Base-by-base conservation (phyloP, 2,113 vertebrate species). In the Cricetomys ansorgei region DNA sequence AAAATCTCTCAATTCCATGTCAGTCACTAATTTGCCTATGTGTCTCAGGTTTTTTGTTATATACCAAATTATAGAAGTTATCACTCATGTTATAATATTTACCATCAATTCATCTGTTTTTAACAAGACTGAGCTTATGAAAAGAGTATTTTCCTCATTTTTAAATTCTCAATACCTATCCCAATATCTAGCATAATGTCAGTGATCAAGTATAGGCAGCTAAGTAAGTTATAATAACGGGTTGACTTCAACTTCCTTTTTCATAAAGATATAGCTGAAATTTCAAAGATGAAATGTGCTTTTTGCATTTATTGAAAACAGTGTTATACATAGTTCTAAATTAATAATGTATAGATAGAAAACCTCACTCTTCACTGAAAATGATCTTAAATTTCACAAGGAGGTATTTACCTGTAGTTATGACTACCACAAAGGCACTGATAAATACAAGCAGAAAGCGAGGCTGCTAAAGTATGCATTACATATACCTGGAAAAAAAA, bases 381-480 rank as follows among this genome's bases (percentile, higher is more conserved):
- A 17, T 29, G 95, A 69, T 88, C n/a, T 93, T 92, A 93, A 91
- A 96, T 92, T 96, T 94, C 62, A 96, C 3, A 89, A 97, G 88
- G 96, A 84, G 57, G 77, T n/a, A 65, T 86, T 98, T 98, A 99
- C 99, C 99, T 99, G 98, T 99, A 99, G 95, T 98, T 99, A 97
- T 99, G 99, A 97, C 99, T 98, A 94, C 99, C 99, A 98, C 99
- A 99, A 96, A 99, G 99, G 98, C 99, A 99, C 59, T 99, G 99
- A 98, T 99, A 99, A 96, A 99, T 99, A 97, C 99, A 99, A 97
- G 99, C 99, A 81, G 99, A 99, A 91, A 99, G 98, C 15, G 99
- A 99, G 0, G 99, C 99, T 96, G 99, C 99, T 98, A 99, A 98
- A 9, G 99, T 99, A 98, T 99, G 99, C 99, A 99, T 99, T 96